Evolutionary conservation across 2,888 invertebrate species (phyloP), one percentile per base, ranked within the genome.

Genomic region (Leucozona laternaria): DNA sequence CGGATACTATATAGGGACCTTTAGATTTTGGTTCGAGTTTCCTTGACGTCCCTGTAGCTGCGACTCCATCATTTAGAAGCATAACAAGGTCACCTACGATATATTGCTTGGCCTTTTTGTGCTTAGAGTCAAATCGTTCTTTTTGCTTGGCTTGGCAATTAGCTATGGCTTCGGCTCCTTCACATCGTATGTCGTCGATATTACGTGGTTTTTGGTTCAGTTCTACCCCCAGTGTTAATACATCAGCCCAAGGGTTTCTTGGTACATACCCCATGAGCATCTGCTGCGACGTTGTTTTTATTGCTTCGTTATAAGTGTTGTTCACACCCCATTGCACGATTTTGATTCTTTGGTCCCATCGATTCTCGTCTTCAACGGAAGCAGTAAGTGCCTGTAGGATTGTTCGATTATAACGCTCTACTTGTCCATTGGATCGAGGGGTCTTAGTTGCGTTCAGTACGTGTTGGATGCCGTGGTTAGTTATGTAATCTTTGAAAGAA

Each of bases 271-370:
- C 76, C 57, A 57, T 66, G 0, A 76, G 8, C 31, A 76, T 34
- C 13, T 76, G 55, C 0, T 66, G 76, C 1, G 76, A 13, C 0
- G 68, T 77, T 1, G 28, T 78, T 22, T n/a, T 25, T 0, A 22
- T 78, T 0, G 70, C 31, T 11, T 70, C 70, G 7, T 78, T 78
- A 22, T 62, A 17, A 1, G 78, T 78, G 22, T 78, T 72, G 2
- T 79, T 79, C 0, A 79, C 28, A 0, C 64, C 72, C 72, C 79
- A 79, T 10, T 78, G 55, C 1, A 72, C 48, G 2, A 50, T 22
- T 37, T 64, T 71, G 4, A 64, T 17, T 37, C 37, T 37, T 37
- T 37, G 37, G 4, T n/a, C n/a, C n/a, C n/a, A n/a, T n/a, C n/a
- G n/a, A n/a, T n/a, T n/a, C n/a, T n/a, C n/a, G n/a, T n/a, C 60